Conservation (phyloP, 2,888 invertebrate genomes). For the Drosophila robusta region DNA sequence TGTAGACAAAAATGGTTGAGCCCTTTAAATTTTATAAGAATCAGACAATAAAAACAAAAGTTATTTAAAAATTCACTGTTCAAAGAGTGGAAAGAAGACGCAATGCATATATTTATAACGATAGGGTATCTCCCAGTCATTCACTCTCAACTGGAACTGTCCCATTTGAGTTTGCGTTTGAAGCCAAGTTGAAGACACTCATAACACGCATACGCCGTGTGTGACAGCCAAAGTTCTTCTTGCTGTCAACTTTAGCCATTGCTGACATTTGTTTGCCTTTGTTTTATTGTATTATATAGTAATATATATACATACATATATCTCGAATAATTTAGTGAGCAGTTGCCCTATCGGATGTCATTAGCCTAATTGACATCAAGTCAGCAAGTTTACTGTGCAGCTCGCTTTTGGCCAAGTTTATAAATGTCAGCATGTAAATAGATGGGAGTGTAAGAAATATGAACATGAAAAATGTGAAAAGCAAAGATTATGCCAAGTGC, state of each 20-base stretch:
- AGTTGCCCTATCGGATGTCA: constrained; percentile 49
- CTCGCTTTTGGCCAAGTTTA: constrained; percentile 14
- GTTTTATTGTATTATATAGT: constrained; percentile 38
- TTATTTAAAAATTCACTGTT: too few species aligned
- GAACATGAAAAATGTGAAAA: not conserved
- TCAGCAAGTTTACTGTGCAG: constrained; percentile 23
- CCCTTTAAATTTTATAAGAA: too few species aligned
- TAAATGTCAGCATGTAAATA: constrained; percentile 24
- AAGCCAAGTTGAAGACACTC: constrained; percentile 20
- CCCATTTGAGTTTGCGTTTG: not conserved
- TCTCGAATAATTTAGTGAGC: constrained; percentile 4
- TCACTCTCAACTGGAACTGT: not conserved
- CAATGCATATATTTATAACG: too few species aligned
- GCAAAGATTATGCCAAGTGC: not conserved
- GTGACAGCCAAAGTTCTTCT: constrained; percentile 32
- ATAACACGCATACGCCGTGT: constrained; percentile 67
- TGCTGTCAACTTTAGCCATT: constrained; percentile 32
- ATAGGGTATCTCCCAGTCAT: not conserved
- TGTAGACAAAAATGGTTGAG: too few species aligned
- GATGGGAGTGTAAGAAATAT: constrained; percentile 6
- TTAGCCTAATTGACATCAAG: constrained; percentile 52
- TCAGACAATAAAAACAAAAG: too few species aligned
- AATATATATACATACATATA: not conserved
- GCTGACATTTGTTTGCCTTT: constrained; percentile 38
- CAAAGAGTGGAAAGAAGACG: too few species aligned